Evolutionary conservation across 92 coral and sea anemone species (phyloP).

Genomic region (Isaurus tuberculatus): DNA sequence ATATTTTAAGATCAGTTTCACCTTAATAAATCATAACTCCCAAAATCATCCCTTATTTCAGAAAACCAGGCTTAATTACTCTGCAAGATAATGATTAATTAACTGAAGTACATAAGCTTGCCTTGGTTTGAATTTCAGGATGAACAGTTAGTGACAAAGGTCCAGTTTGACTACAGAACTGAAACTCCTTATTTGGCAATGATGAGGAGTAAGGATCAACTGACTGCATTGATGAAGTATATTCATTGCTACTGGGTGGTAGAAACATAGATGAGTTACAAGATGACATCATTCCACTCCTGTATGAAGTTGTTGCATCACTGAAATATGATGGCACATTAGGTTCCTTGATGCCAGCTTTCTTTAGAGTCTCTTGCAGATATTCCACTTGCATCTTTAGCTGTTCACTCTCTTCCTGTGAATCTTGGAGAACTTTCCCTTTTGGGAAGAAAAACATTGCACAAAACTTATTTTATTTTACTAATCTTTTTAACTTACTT

Average conservation of each 20-base stretch:
- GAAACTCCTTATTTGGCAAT: constrained; percentile 26
- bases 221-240: constrained; percentile 12
- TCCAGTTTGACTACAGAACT: constrained; percentile 26
- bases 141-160: neutral
- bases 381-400: constrained; percentile 67
- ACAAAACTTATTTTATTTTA: too few relatives aligned
- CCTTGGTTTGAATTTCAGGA: constrained; percentile 30
- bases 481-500: too few relatives aligned
- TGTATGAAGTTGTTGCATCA: constrained; percentile 25
- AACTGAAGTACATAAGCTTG: too few relatives aligned
- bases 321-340: constrained; percentile 7
- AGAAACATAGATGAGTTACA: constrained; percentile 1
- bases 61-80: too few relatives aligned
- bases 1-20: too few relatives aligned
- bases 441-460: neutral
- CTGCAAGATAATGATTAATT: too few relatives aligned
- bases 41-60: too few relatives aligned
- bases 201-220: constrained; percentile 32
- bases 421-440: constrained; percentile 88
- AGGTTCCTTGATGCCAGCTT: constrained; percentile 53
- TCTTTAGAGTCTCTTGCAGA: constrained; percentile 44
- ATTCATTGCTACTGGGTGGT: neutral
- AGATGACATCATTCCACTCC: constrained; percentile 3
- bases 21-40: too few relatives aligned
- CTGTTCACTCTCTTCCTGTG: constrained; percentile 72